phyloP scores from a whole-genome alignment of 2,797 vertebrate species.

The Malacoctenus gilli region DNA sequence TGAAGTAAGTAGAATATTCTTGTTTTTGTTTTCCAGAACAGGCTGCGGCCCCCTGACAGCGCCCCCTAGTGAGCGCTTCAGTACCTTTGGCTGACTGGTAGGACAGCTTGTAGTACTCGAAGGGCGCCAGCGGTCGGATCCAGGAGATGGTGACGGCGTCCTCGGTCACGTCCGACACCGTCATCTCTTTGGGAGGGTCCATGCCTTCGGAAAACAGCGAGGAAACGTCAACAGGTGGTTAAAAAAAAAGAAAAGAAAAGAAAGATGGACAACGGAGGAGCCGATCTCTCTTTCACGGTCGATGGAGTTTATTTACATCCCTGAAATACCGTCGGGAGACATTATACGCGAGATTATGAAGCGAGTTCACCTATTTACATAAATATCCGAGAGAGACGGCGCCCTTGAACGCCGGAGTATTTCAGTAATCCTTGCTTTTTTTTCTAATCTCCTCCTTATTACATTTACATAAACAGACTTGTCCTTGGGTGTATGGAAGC shows the following conservation, averaged over 20 bases:
- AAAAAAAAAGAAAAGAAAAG: too few species aligned
- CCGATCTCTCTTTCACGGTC: background rate
- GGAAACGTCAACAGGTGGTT: too few species aligned
- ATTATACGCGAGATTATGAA: background rate
- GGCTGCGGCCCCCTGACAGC: too few species aligned
- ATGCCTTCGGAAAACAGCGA: conserved; percentile 87
- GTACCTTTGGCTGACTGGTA: conserved; percentile 90
- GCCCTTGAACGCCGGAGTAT: conserved; percentile 17
- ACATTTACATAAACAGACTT: conserved; percentile 45
- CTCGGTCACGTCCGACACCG: conserved; percentile 87
- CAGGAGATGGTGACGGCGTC: conserved; percentile 88
- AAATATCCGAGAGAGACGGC: conserved; percentile 8
- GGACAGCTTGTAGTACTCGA: conserved; percentile 93
- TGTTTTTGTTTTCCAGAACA: too few species aligned
- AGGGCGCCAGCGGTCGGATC: conserved; percentile 86
- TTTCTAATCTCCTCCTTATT: conserved; percentile 28
- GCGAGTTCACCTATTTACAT: conserved; percentile 23
- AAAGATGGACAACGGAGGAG: background rate
- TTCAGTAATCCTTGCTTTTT: conserved; percentile 15
- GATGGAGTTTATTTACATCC: background rate
- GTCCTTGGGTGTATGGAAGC: conserved; percentile 21
- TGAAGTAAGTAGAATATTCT: too few species aligned
- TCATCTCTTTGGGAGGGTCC: conserved; percentile 89
- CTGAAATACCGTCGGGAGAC: background rate
- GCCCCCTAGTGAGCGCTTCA: too few species aligned